Evolutionary conservation across 2,113 vertebrate species (phyloP).

Genomic region (Bubo blakistoni): DNA sequence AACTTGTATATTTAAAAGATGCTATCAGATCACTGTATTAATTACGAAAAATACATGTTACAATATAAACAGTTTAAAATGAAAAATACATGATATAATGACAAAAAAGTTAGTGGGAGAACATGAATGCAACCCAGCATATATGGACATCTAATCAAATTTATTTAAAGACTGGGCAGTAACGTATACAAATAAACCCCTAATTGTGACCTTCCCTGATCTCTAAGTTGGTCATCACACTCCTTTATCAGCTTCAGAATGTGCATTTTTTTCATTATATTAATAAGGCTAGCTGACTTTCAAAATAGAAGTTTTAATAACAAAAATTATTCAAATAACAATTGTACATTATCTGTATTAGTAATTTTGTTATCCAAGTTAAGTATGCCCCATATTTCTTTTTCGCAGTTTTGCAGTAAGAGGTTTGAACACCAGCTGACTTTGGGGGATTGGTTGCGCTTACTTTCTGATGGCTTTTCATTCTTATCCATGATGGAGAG

Average conservation of each 20-base stretch:
- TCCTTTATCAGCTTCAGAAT: neutral
- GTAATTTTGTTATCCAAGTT: neutral
- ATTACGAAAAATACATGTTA: neutral
- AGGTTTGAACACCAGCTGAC: neutral
- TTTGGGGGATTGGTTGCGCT: neutral
- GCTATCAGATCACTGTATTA: neutral
- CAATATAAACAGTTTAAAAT: neutral
- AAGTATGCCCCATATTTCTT: neutral
- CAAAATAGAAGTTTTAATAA: neutral
- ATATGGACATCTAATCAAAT: neutral
- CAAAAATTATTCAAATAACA: neutral
- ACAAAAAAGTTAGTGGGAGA: neutral
- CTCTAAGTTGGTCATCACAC: neutral
- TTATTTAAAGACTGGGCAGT: neutral
- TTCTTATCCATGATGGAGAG: neutral
- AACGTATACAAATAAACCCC: fast-evolving
- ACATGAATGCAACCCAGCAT: neutral
- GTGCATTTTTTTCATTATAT: neutral
- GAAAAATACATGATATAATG: neutral
- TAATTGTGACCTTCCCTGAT: neutral
- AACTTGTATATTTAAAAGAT: neutral
- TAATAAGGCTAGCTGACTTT: neutral
- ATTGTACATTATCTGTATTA: neutral
- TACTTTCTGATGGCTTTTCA: neutral
- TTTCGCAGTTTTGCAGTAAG: neutral